phyloP scores from a whole-genome alignment of 2,797 vertebrate genomes.

The Garrulus glandarius region DNA sequence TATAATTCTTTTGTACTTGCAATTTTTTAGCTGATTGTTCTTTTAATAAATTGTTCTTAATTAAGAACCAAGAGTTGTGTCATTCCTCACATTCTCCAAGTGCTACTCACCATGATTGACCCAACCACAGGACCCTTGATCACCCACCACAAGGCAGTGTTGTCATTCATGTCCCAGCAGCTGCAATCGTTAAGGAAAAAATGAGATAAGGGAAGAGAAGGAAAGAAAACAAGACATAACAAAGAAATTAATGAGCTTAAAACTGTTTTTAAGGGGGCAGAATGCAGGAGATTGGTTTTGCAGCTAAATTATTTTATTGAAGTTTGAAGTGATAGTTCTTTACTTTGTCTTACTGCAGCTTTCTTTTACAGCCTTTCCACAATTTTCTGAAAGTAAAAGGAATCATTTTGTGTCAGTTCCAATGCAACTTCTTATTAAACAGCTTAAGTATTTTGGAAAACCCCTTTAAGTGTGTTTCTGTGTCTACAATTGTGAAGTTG shows the following conservation, averaged over 20 bases:
- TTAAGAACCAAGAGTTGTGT: too few species aligned
- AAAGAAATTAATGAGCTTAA: not conserved
- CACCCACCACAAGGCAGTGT: constrained; percentile 98
- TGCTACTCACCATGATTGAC: constrained; percentile 90
- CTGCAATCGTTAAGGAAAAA: constrained; percentile 60
- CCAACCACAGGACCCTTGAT: constrained; percentile 96
- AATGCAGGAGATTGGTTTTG: not conserved
- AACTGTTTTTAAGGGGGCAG: not conserved
- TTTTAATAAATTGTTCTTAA: too few species aligned
- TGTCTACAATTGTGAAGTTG: not conserved
- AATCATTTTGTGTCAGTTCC: not conserved
- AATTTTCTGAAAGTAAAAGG: not conserved
- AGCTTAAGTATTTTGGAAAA: not conserved
- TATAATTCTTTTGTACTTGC: too few species aligned
- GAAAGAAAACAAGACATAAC: not conserved
- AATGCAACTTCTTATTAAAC: not conserved
- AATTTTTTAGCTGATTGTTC: too few species aligned
- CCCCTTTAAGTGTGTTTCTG: not conserved
- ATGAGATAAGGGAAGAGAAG: not conserved
- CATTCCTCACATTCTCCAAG: not conserved
- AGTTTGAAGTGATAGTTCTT: not conserved
- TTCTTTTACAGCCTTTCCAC: not conserved
- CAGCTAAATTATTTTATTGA: not conserved
- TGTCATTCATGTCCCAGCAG: constrained; percentile 97
- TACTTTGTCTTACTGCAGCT: not conserved